Percentiles rank a stretch among this genome's conserved stretches.
Evolutionary conservation across 53 echinoderm and acorn worm species (phyloP).

Genomic region (Zoroaster sp.): DNA sequence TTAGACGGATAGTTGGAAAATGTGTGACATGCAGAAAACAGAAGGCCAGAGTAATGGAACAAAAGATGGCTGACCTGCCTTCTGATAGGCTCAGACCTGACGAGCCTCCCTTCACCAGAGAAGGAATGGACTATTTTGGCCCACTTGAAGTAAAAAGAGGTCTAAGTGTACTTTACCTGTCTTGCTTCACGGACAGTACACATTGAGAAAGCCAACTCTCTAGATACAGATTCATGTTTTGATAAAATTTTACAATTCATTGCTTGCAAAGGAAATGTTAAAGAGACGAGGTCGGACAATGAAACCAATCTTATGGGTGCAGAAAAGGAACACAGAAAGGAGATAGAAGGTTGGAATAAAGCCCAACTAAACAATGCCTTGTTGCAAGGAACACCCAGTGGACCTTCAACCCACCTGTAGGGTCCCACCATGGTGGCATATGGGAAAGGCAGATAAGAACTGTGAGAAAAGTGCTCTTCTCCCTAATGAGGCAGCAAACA

Average conservation of each 20-base stretch:
- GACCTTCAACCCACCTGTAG: slow-evolving; percentile 71
- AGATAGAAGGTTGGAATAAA: slow-evolving; percentile 62
- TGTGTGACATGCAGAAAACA: too few relatives aligned
- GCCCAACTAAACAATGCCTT: slow-evolving; percentile 36
- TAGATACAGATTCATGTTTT: slow-evolving; percentile 65
- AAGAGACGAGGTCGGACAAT: slow-evolving; percentile 61
- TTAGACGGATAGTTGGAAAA: too few relatives aligned
- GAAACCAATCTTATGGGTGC: slow-evolving; percentile 66
- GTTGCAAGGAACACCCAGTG: slow-evolving; percentile 55
- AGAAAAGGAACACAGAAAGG: slow-evolving; percentile 48
- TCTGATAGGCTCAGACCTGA: slow-evolving; percentile 33
- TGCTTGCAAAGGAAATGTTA: slow-evolving; percentile 53
- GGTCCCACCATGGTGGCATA: slow-evolving; percentile 63
- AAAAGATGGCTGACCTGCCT: slow-evolving; percentile 66
- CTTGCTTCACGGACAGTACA: slow-evolving; percentile 46
- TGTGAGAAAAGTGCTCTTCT: slow-evolving; percentile 47
- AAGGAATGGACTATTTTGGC: slow-evolving; percentile 65
- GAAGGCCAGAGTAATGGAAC: slow-evolving; percentile 15
- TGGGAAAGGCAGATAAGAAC: slow-evolving; percentile 74
- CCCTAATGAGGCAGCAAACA: slow-evolving; percentile 55
- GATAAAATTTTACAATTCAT: slow-evolving; percentile 50
- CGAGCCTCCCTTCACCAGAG: slow-evolving; percentile 60
- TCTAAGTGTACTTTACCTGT: slow-evolving; percentile 56
- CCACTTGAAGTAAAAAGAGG: slow-evolving; percentile 67
- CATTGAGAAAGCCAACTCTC: slow-evolving; percentile 44